phyloP scores from a whole-genome alignment of 1,140 invertebrate species.

The Diprion similis region DNA sequence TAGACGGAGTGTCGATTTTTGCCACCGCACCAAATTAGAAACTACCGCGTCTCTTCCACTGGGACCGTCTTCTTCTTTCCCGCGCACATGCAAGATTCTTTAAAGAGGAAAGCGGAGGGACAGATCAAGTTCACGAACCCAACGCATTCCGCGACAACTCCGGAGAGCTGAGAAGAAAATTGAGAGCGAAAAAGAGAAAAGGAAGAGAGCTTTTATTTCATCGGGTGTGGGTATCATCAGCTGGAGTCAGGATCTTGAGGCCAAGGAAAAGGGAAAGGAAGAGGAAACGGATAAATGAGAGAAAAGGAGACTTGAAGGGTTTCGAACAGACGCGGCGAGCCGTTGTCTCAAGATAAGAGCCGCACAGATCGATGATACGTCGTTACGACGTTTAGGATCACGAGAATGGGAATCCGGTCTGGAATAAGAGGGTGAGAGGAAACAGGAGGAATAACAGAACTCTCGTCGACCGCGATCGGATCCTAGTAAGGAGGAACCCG shows the following conservation, averaged over 20 bases:
- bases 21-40: constrained; percentile 59
- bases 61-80: constrained; percentile 11
- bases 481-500: neutral
- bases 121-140: constrained; percentile 5
- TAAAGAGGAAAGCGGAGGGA: neutral
- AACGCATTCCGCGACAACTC: neutral
- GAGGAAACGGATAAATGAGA: neutral
- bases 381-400: neutral
- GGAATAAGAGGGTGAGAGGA: neutral
- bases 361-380: neutral
- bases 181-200: no score
- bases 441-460: neutral
- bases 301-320: neutral
- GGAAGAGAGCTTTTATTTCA: no score
- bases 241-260: neutral
- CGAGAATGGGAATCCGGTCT: neutral
- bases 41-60: constrained; percentile 31
- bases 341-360: neutral
- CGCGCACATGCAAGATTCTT: constrained; percentile 2
- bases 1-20: constrained; percentile 63
- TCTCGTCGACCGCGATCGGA: neutral
- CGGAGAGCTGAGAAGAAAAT: neutral
- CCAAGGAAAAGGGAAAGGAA: neutral
- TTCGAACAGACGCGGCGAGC: neutral
- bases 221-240: no score